Base-by-base conservation (phyloP, 92 coral and sea anemone genomes). In the Palythoa caribaeorum region DNA sequence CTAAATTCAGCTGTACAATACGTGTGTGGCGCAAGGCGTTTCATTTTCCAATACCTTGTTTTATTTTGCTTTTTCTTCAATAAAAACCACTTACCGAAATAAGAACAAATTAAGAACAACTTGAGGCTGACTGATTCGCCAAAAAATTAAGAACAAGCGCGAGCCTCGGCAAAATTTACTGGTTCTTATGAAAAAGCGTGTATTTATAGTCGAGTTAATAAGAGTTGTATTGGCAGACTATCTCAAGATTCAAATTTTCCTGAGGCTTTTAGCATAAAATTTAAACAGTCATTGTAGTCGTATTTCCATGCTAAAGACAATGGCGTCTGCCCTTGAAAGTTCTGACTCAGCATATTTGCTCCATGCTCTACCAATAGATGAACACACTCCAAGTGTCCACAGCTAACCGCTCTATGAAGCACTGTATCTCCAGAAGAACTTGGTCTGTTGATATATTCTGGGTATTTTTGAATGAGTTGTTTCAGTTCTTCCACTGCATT, bases 401-500 rank as follows among this genome's bases (percentile, higher is more conserved):
- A 16, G 1, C 3, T 35, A 1, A 1, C 83, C 9, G 77, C 77
- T 10, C 51, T 16, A 47, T 73, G 77, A 5, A 59, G 65, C 19
- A 11, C 65, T 7, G 83, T 78, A 19, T 78, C 50, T 0, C 83
- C 83, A 2, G 71, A 78, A 1, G 52, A 78, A 9, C 83, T 78
- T 4, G 9, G 70, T 57, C n/a, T 14, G 50, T 78, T 78, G 3
- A 78, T 35, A 12, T 78, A 40, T 0, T 44, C 20, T 1, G 83
- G 83, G 15, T 78, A 38, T 3, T 19, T 37, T 36, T 16, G 35
- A 14, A 78, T 36, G n/a, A 78, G 16, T 8, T 78, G 48, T 6
- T 78, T 78, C 35, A 78, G 38, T n/a, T 78, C 83, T 54, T 78
- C 69, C 3, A 55, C 83, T 78, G 71, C 66, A 39, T 78, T 78